Evolutionary conservation across 2,797 vertebrate species (phyloP).

Genomic region (Decapterus maruadsi): DNA sequence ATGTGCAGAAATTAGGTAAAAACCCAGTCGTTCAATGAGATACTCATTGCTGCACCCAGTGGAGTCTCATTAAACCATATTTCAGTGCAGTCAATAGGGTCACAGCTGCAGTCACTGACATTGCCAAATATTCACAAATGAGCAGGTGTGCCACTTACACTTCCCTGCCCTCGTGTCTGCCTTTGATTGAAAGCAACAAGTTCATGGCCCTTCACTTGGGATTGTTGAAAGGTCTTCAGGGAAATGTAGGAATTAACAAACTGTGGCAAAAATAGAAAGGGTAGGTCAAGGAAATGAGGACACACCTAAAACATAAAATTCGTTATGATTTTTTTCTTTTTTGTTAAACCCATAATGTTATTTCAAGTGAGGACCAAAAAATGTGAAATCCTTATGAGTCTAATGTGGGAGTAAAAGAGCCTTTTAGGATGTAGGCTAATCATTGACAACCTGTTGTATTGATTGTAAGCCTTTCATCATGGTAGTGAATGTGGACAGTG

Average conservation of each 20-base stretch:
- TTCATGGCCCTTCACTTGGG: constrained; percentile 4
- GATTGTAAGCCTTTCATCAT: too few relatives aligned
- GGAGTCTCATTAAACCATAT: not conserved
- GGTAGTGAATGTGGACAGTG: not conserved
- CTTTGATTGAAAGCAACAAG: constrained; percentile 23
- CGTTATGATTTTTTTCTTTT: not conserved
- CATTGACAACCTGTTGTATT: not conserved
- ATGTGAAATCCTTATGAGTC: not conserved
- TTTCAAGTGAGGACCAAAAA: not conserved
- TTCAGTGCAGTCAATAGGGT: constrained; percentile 17
- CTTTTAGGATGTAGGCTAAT: not conserved
- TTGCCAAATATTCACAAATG: constrained; percentile 11
- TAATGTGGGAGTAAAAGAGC: too few relatives aligned
- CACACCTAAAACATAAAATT: not conserved
- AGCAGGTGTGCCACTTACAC: constrained; percentile 22
- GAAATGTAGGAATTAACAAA: constrained; percentile 1
- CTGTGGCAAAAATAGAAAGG: constrained; percentile 9
- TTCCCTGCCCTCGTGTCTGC: not conserved
- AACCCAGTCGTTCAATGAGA: not conserved
- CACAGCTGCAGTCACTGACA: constrained; percentile 19
- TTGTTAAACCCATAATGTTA: too few relatives aligned
- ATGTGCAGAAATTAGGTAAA: too few relatives aligned
- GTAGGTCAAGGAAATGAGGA: constrained; percentile 3
- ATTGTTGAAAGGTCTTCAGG: not conserved
- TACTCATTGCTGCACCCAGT: not conserved